Evolutionary conservation across 2,113 vertebrate species (phyloP).

Genomic region (Narcine bancroftii): DNA sequence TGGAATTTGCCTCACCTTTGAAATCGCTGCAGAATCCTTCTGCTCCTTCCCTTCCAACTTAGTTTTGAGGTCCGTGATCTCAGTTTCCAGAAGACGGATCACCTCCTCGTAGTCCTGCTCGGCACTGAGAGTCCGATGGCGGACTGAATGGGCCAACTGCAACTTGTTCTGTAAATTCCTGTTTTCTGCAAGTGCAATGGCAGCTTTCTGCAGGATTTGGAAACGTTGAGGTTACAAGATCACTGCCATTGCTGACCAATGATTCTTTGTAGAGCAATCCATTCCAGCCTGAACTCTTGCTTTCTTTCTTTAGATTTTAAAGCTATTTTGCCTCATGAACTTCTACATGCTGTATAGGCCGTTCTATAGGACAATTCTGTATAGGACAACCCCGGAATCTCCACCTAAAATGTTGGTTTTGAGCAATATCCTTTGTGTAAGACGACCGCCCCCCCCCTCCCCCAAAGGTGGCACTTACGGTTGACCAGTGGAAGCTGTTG

Average conservation of each 20-base stretch:
- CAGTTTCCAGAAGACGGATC: constrained; percentile 76
- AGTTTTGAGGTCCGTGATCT: constrained; percentile 78
- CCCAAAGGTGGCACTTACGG: too few species aligned
- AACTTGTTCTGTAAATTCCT: constrained; percentile 63
- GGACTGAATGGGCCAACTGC: constrained; percentile 57
- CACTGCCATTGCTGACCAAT: not conserved
- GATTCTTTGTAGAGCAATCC: not conserved
- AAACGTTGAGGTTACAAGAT: not conserved
- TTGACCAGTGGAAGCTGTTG: too few species aligned
- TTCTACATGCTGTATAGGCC: too few species aligned
- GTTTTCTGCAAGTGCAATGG: constrained; percentile 69
- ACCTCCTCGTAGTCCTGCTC: constrained; percentile 87
- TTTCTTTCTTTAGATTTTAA: not conserved
- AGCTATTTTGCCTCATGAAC: too few species aligned
- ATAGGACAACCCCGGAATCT: too few species aligned
- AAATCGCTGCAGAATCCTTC: constrained; percentile 47
- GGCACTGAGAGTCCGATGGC: constrained; percentile 58
- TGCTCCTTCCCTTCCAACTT: constrained; percentile 60
- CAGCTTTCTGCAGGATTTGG: constrained; percentile 58
- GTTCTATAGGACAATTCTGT: too few species aligned
- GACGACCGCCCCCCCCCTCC: too few species aligned
- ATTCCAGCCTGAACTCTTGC: not conserved
- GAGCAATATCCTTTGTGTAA: too few species aligned
- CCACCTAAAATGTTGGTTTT: too few species aligned
- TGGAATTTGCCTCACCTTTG: constrained; percentile 37